Evolutionary conservation across 2,113 vertebrate species (phyloP).

Genomic region (Chaenocephalus aceratus): DNA sequence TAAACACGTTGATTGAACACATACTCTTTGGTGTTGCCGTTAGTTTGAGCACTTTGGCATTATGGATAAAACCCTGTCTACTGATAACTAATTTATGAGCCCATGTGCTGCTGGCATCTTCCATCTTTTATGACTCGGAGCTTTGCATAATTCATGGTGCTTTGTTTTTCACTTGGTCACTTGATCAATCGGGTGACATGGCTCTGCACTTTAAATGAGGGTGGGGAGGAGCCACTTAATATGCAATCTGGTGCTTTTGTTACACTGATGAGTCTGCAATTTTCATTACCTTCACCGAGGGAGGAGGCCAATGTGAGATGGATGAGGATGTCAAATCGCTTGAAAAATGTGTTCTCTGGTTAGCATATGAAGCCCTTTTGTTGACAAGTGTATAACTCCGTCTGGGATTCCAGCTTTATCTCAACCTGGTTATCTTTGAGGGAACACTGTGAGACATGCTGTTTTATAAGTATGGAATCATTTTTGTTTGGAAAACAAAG

Average conservation of each 20-base stretch:
- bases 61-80: slow-evolving; percentile 13
- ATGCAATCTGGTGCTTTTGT: slow-evolving; percentile 32
- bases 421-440: not conserved
- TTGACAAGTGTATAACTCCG: slow-evolving; percentile 7
- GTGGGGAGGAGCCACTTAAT: slow-evolving; percentile 21
- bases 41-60: slow-evolving; percentile 10
- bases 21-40: slow-evolving; percentile 12
- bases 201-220: slow-evolving; percentile 16
- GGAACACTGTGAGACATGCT: not conserved
- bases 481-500: not conserved
- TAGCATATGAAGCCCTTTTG: slow-evolving; percentile 12
- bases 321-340: slow-evolving; percentile 29
- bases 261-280: slow-evolving; percentile 43
- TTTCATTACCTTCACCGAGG: slow-evolving; percentile 42
- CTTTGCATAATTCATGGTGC: slow-evolving; percentile 47
- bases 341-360: slow-evolving; percentile 28
- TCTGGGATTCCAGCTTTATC: slow-evolving; percentile 3
- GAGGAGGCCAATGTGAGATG: slow-evolving; percentile 29
- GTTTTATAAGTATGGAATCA: not conserved
- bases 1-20: slow-evolving; percentile 48
- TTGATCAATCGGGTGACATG: slow-evolving; percentile 45
- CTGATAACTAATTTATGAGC: slow-evolving; percentile 37
- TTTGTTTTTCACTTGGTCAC: slow-evolving; percentile 55
- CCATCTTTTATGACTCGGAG: slow-evolving; percentile 39
- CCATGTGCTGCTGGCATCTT: slow-evolving; percentile 18